Base-by-base conservation (phyloP, 2,113 vertebrate genomes). In the Ursus arctos region DNA sequence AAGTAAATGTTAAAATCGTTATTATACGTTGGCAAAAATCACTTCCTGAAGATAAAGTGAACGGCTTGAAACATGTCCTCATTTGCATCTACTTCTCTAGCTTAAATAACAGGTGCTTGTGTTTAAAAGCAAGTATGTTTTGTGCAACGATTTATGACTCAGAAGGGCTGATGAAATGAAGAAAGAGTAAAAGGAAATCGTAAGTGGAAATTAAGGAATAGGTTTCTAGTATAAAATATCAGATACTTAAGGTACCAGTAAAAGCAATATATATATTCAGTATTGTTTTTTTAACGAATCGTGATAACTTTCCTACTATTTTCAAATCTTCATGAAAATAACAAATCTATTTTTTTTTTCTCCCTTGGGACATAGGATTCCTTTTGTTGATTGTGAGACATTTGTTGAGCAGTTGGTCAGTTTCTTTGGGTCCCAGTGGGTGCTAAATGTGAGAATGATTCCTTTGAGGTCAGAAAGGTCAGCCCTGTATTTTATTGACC, bases 101-200 rank as follows among this genome's bases (percentile, higher is more conserved):
- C 59, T 93, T 69, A 43, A 72, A 26, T 69, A 90, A 65, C 69
- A 84, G 57, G n/a, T 67, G 61, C 61, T 93, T 88, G 31, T 74
- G 47, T 95, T 96, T 92, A 87, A 95, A 94, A 77, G 83, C 65
- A 96, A 91, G 67, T 59, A 31, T 82, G 22, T 81, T 76, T 90
- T 87, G 10, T 72, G 40, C 59, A 88, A 63, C 93, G 88, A 67
- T 91, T 93, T 88, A 88, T 90, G 90, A 51, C 55, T 74, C 61
- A 53, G 26, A 91, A 88, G 51, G 55, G 13, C 67, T 92, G 51
- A 67, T 92, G 65, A 95, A 95, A 72, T 80, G 31, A 61, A 82
- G 57, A 92, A 57, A 82, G 36, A 57, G 49, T 67, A 21, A 84
- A 84, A 79, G 81, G 49, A 95, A 72, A 8, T 92, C 49, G 7